Evolutionary conservation across 2,888 invertebrate genomes (phyloP).

Genomic region (Hemicrepidius hirtus): DNA sequence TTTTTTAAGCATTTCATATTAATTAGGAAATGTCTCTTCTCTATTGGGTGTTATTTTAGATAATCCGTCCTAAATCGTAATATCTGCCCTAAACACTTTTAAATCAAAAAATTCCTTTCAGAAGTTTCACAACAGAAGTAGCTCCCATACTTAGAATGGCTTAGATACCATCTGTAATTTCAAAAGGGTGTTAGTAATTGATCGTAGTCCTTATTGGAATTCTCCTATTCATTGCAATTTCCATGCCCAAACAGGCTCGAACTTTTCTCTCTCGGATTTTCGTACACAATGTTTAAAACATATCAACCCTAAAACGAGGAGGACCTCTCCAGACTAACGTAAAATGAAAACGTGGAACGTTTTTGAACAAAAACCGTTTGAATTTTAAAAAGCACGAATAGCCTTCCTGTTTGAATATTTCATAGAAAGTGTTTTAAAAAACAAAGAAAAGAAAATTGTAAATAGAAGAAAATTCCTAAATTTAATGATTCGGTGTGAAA

Average conservation of each 20-base stretch:
- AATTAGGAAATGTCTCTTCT: too few relatives aligned
- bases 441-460: too few relatives aligned
- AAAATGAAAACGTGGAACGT: slow-evolving; percentile 8
- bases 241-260: slow-evolving; percentile 6
- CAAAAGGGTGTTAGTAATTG: slow-evolving; percentile 28
- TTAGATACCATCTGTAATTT: slow-evolving; percentile 24
- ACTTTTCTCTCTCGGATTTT: slow-evolving; percentile 1
- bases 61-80: too few relatives aligned
- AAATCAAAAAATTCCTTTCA: neutral
- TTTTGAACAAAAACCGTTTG: slow-evolving; percentile 21
- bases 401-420: neutral
- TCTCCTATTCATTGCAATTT: slow-evolving; percentile 26
- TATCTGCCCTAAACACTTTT: too few relatives aligned
- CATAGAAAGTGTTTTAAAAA: neutral
- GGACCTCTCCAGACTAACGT: neutral
- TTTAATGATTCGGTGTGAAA: too few relatives aligned
- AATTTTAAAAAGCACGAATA: slow-evolving; percentile 10
- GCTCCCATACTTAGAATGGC: neutral
- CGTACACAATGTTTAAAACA: slow-evolving; percentile 20
- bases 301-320: slow-evolving; percentile 7
- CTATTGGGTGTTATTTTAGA: too few relatives aligned
- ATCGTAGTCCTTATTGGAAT: slow-evolving; percentile 25
- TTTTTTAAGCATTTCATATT: too few relatives aligned
- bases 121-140: neutral
- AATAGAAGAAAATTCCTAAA: too few relatives aligned